These are phyloP conservation scores for Actinia equina DNA, from an alignment of 64 coral and sea anemone species.

Conservation along the genomic window DNA sequence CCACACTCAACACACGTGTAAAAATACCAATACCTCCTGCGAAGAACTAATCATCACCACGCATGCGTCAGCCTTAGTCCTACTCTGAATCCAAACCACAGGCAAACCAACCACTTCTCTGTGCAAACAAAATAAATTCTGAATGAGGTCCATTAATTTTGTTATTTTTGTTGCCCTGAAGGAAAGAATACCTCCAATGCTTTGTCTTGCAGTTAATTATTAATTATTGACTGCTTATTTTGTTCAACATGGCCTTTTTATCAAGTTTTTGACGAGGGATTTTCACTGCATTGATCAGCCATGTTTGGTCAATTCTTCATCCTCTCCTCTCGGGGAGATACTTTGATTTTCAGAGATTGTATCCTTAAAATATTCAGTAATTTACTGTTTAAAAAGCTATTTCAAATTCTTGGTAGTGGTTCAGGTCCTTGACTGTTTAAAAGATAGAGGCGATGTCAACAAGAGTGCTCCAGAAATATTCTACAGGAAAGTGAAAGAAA, in stretches of 20 bases:
- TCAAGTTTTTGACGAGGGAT: not conserved
- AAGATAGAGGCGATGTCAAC: conserved; percentile 80
- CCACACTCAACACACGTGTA: conserved; percentile 21
- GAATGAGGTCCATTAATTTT: not conserved
- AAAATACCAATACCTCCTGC: conserved; percentile 44
- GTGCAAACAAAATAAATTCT: not conserved
- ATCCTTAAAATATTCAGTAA: conserved; percentile 56
- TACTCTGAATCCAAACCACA: not conserved
- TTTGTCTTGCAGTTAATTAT: not conserved
- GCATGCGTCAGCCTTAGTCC: conserved; percentile 47
- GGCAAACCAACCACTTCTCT: not conserved
- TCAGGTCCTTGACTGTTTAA: not conserved
- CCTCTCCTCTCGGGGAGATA: conserved; percentile 75
- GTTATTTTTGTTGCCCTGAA: not conserved
- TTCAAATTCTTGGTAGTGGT: not conserved
- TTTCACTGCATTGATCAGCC: not conserved
- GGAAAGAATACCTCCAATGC: not conserved
- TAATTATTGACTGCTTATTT: not conserved
- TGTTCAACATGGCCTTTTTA: not conserved
- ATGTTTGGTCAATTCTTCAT: conserved; percentile 90
- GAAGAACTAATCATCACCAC: conserved; percentile 15
- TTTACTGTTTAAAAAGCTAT: not conserved
- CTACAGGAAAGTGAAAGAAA: conserved; percentile 73
- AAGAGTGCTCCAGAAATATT: conserved; percentile 89
- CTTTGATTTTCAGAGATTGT: conserved; percentile 85